phyloP scores from a whole-genome alignment of 2,888 invertebrate species.

The Aspidiotus destructor region DNA sequence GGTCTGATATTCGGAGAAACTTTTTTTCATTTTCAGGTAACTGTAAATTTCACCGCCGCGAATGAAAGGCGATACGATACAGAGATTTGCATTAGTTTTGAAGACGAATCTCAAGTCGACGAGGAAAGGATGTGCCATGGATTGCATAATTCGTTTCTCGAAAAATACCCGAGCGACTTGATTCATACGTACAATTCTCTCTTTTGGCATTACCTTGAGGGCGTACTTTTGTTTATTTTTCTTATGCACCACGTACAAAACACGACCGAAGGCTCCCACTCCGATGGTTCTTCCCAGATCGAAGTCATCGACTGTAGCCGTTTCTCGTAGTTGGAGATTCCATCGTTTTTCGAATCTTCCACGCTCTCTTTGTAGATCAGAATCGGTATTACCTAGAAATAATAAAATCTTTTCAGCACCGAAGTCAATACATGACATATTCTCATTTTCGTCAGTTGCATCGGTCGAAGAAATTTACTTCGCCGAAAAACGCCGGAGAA shows the following conservation, averaged over 20 bases:
- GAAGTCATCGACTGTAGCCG: slow-evolving; percentile 18
- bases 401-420: neutral
- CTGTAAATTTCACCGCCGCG: slow-evolving; percentile 26
- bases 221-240: slow-evolving; percentile 16
- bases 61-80: slow-evolving; percentile 15
- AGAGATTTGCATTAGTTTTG: slow-evolving; percentile 23
- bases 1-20: slow-evolving; percentile 15
- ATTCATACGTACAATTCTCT: slow-evolving; percentile 14
- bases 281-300: slow-evolving; percentile 14
- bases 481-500: too few relatives aligned
- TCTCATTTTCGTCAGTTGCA: too few relatives aligned
- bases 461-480: too few relatives aligned
- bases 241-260: slow-evolving; percentile 12
- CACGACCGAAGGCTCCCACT: slow-evolving; percentile 23
- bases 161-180: slow-evolving; percentile 11
- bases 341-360: slow-evolving; percentile 16
- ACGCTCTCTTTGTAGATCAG: neutral
- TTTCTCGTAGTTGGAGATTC: slow-evolving; percentile 16
- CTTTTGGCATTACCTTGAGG: slow-evolving; percentile 14
- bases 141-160: slow-evolving; percentile 22
- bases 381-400: neutral
- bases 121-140: slow-evolving; percentile 19
- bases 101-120: slow-evolving; percentile 22
- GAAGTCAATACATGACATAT: slow-evolving; percentile 17
- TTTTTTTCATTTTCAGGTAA: slow-evolving; percentile 7